Evolutionary conservation across 2,113 vertebrate genomes (phyloP), one percentile per base, ranked within the genome.

Genomic region (Micronycteris hirsuta): DNA sequence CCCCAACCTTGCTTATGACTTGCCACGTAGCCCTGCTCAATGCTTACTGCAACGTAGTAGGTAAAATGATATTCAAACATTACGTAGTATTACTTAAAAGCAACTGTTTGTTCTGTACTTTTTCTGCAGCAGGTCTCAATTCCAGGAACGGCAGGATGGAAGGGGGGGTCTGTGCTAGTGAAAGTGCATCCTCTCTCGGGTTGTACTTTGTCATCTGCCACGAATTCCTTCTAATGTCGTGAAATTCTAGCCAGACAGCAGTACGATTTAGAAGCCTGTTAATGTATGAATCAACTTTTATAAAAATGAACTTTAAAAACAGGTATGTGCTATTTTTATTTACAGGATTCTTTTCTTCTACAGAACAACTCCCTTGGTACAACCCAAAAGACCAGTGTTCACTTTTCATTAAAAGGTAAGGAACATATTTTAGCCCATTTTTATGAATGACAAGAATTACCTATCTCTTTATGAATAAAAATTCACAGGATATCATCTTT

Each of bases 321-420:
- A 87, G 19, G 28, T 88, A 81, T 96, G 47, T 96, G 61, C 85
- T 96, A 33, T 95, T 96, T 96, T 96, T 96, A 95, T 96, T 97
- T 95, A 94, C 94, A 97, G 94, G 95, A 85, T 86, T 93, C 28
- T 88, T 85, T 94, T 92, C 88, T 96, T 85, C 95, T 95, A 96
- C 45, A 95, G 95, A 97, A 71, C 58, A 91, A 84, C 77, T 96
- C 86, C 52, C 67, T 95, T 97, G 93, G 89, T 95, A 94, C 65
- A 96, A 87, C 76, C 65, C 43, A 96, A 96, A 96, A 97, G 83
- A 95, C 47, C 85, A 94, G 76, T 92, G 82, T 96, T 94, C 94
- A 96, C 71, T 90, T 96, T 97, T 91, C 82, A 88, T 89, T 96
- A 74, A 96, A 96, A 97, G 91, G 93, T 96, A 96, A 97, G 96